Percentiles rank a stretch among this genome's conserved stretches.
phyloP scores from a whole-genome alignment of 2,888 invertebrate species.

The Hylaea fasciaria region DNA sequence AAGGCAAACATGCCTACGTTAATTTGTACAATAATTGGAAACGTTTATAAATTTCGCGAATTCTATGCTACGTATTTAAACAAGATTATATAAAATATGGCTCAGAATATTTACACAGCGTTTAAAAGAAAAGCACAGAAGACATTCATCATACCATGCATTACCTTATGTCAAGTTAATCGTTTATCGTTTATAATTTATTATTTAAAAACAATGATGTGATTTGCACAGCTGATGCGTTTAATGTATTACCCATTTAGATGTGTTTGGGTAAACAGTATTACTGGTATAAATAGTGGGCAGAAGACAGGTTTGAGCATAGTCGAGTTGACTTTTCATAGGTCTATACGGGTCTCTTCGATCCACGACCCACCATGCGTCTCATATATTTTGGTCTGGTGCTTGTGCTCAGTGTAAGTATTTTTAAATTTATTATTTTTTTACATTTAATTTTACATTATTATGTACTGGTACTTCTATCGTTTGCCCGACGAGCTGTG shows the following conservation, averaged over 20 bases:
- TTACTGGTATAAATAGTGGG: slow-evolving; percentile 7
- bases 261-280: not conserved
- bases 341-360: slow-evolving; percentile 11
- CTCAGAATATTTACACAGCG: not conserved
- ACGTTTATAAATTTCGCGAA: slow-evolving; percentile 2
- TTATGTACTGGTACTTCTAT: no score
- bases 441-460: no score
- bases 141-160: slow-evolving; percentile 2
- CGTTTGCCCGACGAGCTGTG: no score
- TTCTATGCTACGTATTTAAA: not conserved
- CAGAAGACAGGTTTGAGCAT: not conserved
- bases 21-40: not conserved
- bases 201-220: slow-evolving; percentile 4
- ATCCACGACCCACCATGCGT: slow-evolving; percentile 6
- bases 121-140: not conserved
- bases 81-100: not conserved
- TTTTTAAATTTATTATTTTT: not conserved
- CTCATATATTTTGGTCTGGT: slow-evolving; percentile 11
- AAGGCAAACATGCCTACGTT: not conserved
- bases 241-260: slow-evolving; percentile 12
- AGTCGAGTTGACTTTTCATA: slow-evolving; percentile 13
- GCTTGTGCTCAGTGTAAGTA: slow-evolving; percentile 27
- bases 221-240: slow-evolving; percentile 18
- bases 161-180: slow-evolving; percentile 2
- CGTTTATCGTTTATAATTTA: slow-evolving; percentile 1